Evolutionary conservation across 2,113 vertebrate species (phyloP), one percentile per base, ranked within the genome.

Genomic region (Diadophis punctatus): DNA sequence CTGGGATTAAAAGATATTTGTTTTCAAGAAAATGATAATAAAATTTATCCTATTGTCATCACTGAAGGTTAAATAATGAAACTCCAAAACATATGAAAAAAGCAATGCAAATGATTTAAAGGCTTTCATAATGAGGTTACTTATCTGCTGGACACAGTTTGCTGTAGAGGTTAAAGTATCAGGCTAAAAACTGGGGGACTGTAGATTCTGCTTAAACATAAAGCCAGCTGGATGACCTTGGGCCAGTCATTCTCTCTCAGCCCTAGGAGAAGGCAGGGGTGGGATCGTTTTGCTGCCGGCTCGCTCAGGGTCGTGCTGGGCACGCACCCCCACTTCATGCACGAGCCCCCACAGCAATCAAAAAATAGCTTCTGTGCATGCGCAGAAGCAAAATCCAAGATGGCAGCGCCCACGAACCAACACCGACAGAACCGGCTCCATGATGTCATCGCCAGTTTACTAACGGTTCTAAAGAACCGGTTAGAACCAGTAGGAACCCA

Each of bases 61-160:
- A 88, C 3, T 89, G 60, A 92, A 92, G 51, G 63, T 56, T 84
- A 89, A 49, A 89, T 89, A 89, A 84, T 49, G 22, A 89, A 84
- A 74, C 16, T 80, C 34, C 34, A 9, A 22, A 88, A 68, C 53
- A 89, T 80, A n/a, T 34, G 16, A n/a, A 88, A 80, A 23, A 43
- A 68, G 52, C 34, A 74, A 68, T 39, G 91, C 46, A 84, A 89
- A 92, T 89, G 39, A 84, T 20, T 7, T 30, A 80, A 89, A 80
- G 46, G 23, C 8, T 25, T 68, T 43, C 34, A 43, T 43, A 80
- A 39, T 80, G 39, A 80, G 68, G 34, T 20, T 43, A 43, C 34
- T 80, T 80, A 80, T 22, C 18, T 80, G 74, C 18, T 80, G 63
- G 14, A 68, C 30, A 34, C 5, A 68, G 30, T 68, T 68, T 68